phyloP scores from a whole-genome alignment of 2,797 vertebrate species.

The Xenops minutus region DNA sequence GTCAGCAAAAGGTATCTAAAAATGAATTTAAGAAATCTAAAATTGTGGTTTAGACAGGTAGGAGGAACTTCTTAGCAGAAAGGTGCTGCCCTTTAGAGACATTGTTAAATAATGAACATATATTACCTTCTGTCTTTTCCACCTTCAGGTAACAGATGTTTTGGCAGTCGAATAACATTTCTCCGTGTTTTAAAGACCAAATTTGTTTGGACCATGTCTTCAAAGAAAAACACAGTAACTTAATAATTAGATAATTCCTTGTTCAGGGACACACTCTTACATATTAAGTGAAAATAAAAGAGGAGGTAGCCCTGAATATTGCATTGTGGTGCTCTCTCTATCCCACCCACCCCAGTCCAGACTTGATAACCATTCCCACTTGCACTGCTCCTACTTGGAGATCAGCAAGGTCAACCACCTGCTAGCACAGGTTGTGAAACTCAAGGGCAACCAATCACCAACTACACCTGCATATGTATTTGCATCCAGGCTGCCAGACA shows the following conservation, averaged over 20 bases:
- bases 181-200: conserved; percentile 29
- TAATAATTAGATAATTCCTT: not conserved
- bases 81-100: not conserved
- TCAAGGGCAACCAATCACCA: not conserved
- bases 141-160: not conserved
- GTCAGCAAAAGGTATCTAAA: not conserved
- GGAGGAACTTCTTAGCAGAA: not conserved
- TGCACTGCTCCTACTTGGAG: not conserved
- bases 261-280: not conserved
- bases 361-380: not conserved
- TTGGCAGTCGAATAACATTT: conserved; percentile 26
- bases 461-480: not conserved
- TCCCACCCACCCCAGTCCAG: not conserved
- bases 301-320: not conserved
- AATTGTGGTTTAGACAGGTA: not conserved
- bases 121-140: conserved; percentile 22
- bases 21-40: not conserved
- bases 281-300: not conserved
- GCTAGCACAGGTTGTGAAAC: not conserved
- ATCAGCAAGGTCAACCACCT: not conserved
- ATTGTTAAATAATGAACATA: not conserved
- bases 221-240: not conserved
- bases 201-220: conserved; percentile 69
- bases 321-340: not conserved
- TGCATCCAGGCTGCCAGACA: not conserved